Conservation (phyloP, 1,140 invertebrate genomes). For the Drosophila lini region DNA sequence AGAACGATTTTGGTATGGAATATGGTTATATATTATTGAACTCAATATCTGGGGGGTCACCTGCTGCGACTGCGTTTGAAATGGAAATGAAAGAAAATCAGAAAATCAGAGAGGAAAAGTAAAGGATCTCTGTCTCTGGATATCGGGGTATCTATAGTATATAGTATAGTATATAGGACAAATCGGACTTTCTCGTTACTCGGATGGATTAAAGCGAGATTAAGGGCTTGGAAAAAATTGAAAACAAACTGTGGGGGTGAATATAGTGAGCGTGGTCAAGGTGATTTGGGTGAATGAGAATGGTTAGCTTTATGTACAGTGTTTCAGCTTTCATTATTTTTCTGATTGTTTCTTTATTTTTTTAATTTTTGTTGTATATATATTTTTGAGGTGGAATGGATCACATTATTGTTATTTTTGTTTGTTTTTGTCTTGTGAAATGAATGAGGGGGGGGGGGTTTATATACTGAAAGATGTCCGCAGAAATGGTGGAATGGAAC, state of each 20-base stretch:
- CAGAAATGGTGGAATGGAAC: constrained; percentile 32
- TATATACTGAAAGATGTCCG: constrained; percentile 18
- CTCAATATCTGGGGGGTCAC: not conserved
- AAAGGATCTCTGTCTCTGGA: constrained; percentile 1
- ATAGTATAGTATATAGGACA: not conserved
- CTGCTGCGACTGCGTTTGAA: not conserved
- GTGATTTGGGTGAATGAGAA: constrained; percentile 46
- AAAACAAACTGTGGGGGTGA: constrained; percentile 47
- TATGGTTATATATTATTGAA: constrained; percentile 24
- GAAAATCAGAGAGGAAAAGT: not conserved
- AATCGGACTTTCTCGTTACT: constrained; percentile 11
- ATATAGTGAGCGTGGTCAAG: constrained; percentile 23
- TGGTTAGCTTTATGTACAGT: constrained; percentile 49
- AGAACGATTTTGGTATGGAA: constrained; percentile 44
- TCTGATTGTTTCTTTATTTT: not conserved
- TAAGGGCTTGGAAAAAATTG: constrained; percentile 3
- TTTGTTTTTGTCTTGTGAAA: constrained; percentile 5
- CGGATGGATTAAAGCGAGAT: constrained; percentile 20
- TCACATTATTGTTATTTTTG: not conserved
- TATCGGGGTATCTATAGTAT: not conserved
- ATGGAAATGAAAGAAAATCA: constrained; percentile 27
- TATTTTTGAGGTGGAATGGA: constrained; percentile 20
- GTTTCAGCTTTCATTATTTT: constrained; percentile 35
- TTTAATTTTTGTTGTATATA: not conserved
- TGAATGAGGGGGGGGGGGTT: not conserved